Percentiles rank a stretch among this genome's conserved stretches.
Conservation (phyloP, 2,797 vertebrate genomes). For the Melanotaenia pygmaea region DNA sequence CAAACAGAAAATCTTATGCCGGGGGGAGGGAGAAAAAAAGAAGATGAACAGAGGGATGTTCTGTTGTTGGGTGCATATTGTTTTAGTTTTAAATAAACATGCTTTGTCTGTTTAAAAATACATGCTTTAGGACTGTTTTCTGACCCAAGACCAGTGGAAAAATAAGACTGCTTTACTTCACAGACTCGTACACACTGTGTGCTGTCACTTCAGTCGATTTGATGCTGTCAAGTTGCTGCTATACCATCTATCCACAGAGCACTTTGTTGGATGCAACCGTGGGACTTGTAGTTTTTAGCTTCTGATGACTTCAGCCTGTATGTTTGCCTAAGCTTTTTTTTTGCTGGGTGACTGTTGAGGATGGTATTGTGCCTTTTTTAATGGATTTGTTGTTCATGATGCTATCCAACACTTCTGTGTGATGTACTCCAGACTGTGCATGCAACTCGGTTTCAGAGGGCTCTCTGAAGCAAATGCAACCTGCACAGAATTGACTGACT, state of each 20-base stretch:
- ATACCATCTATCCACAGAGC: constrained; percentile 69
- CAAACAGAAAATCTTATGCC: constrained; percentile 76
- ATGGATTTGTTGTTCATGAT: constrained; percentile 70
- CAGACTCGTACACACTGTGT: constrained; percentile 61
- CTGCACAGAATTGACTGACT: constrained; percentile 61
- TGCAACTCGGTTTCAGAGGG: constrained; percentile 59
- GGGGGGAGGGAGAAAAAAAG: constrained; percentile 60
- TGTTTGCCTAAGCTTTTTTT: constrained; percentile 65
- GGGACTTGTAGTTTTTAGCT: constrained; percentile 73
- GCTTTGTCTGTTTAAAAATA: constrained; percentile 97
- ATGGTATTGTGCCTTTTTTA: constrained; percentile 81
- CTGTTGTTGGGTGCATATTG: constrained; percentile 96
- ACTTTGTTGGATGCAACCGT: constrained; percentile 73
- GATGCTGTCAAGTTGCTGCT: constrained; percentile 75
- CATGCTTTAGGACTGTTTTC: constrained; percentile 98
- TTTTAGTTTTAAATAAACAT: constrained; percentile 99
- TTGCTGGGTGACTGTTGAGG: constrained; percentile 75
- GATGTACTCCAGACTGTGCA: constrained; percentile 61
- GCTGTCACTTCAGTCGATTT: constrained; percentile 66
- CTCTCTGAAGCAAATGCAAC: constrained; percentile 54
- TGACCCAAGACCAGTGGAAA: constrained; percentile 77
- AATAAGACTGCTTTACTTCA: constrained; percentile 52
- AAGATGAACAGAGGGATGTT: constrained; percentile 70
- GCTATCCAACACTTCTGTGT: constrained; percentile 67
- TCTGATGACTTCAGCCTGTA: constrained; percentile 68